Evolutionary conservation across 2,888 invertebrate genomes (phyloP).

Genomic region (Ferdinandea cuprea): DNA sequence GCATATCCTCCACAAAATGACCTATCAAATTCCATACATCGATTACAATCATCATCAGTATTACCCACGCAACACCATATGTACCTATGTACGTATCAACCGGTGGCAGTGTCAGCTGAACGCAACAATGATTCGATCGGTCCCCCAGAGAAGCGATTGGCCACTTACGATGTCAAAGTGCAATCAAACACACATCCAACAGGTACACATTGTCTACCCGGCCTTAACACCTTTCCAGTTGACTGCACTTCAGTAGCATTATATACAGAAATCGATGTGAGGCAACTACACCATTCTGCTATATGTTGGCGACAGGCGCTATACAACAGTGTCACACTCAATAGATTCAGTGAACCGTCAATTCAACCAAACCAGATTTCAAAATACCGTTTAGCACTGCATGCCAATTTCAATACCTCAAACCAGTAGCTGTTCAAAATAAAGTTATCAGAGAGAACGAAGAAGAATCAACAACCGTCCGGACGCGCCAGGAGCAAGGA

Average conservation of each 20-base stretch:
- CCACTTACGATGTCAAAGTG: conserved; percentile 48
- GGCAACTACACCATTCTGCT: not conserved
- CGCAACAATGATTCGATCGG: conserved; percentile 7
- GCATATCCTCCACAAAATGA: conserved; percentile 17
- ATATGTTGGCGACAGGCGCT: conserved; percentile 4
- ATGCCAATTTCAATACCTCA: conserved; percentile 43
- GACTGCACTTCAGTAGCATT: conserved; percentile 64
- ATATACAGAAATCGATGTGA: conserved; percentile 50
- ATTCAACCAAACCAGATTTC: conserved; percentile 29
- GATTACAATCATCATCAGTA: conserved; percentile 16
- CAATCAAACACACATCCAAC: conserved; percentile 62
- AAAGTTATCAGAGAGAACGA: conserved; percentile 46
- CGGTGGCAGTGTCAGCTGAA: conserved; percentile 9
- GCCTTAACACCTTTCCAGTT: conserved; percentile 63
- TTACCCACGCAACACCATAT: not conserved
- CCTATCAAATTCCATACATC: conserved; percentile 23
- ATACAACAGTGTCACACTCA: conserved; percentile 60
- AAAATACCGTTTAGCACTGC: conserved; percentile 43
- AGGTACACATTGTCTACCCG: conserved; percentile 57
- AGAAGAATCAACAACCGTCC: conserved; percentile 13
- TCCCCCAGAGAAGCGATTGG: conserved; percentile 36
- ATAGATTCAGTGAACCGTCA: conserved; percentile 66
- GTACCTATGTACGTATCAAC: conserved; percentile 28
- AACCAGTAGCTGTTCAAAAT: conserved; percentile 44
- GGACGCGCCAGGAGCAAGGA: conserved; percentile 13